Evolutionary conservation across 1,140 invertebrate genomes (phyloP), one percentile per base, ranked within the genome.

Genomic region (Paracyclopina nana): DNA sequence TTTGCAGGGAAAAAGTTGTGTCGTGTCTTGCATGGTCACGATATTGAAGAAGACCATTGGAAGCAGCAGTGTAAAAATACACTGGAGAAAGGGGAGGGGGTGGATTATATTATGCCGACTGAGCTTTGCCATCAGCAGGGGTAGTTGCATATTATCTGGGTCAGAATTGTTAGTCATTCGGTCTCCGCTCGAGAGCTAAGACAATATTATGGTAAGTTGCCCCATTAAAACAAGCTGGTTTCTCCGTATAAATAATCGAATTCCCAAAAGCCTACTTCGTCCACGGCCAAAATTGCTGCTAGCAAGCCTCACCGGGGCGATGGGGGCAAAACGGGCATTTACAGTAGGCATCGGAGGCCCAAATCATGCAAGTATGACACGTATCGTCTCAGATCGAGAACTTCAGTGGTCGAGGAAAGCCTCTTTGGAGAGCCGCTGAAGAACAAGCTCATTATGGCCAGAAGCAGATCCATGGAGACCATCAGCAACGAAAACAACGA

Each of bases 301-400:
- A n/a, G n/a, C n/a, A n/a, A n/a, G n/a, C 52, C 38, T 43, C 50
- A 4, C 5, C 1, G 12, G 29, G 14, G 49, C 45, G 53, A 53
- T 55, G 54, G 50, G 42, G 6, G 18, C n/a, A 31, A n/a, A 28
- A 2, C 3, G 12, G 9, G 42, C 16, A 20, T 41, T 22, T 30
- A 50, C 28, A 55, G 46, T 48, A 43, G 55, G 31, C 12, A 22
- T 46, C 44, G 26, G 25, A 11, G 44, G 11, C 44, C 20, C 6
- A 29, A 46, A 26, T 46, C 44, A 9, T 31, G 44, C 25, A 46
- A 24, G 22, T 24, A 46, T 26, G 26, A 46, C n/a, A 46, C 12
- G 18, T 29, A n/a, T 9, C 38, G n/a, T n/a, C 16, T 55, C 46
- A 53, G 51, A 48, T 50, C 54, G 29, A 31, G 54, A 55, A 53